Percentiles rank a stretch among this genome's conserved stretches.
Evolutionary conservation across 2,797 vertebrate species (phyloP).

Genomic region (Australoheros facetus): DNA sequence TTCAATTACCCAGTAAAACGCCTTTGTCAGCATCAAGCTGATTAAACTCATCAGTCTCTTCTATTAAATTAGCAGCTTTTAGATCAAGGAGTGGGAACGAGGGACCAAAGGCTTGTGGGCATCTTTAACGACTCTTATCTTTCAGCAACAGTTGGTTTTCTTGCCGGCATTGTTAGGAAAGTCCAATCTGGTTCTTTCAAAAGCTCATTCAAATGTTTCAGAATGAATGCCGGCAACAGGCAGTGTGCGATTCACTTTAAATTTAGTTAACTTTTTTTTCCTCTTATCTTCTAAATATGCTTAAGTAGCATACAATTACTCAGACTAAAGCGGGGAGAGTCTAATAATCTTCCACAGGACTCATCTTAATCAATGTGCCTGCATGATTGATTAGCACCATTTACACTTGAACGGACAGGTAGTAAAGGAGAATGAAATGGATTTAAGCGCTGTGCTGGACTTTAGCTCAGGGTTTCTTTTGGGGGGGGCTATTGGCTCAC

Average conservation of each 20-base stretch:
- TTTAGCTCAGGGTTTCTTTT: constrained; percentile 42
- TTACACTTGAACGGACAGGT: constrained; percentile 50
- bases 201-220: not conserved
- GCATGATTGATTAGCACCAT: constrained; percentile 71
- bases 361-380: constrained; percentile 58
- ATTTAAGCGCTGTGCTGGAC: constrained; percentile 49
- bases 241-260: constrained; percentile 6
- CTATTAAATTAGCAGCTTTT: constrained; percentile 63
- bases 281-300: constrained; percentile 16
- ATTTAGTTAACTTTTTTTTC: not conserved
- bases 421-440: constrained; percentile 55
- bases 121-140: constrained; percentile 55
- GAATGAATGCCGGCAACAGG: not conserved
- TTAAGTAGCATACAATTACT: constrained; percentile 36
- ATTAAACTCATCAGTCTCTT: constrained; percentile 76
- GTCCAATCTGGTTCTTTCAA: not conserved
- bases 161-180: not conserved
- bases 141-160: constrained; percentile 49
- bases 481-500: not conserved
- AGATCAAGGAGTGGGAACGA: constrained; percentile 32
- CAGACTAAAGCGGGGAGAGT: constrained; percentile 14
- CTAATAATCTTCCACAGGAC: constrained; percentile 38
- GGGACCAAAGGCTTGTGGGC: constrained; percentile 32
- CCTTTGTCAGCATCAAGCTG: constrained; percentile 58
- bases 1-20: constrained; percentile 75